phyloP scores from a whole-genome alignment of 1,140 invertebrate genomes.

The Aphis gossypii region DNA sequence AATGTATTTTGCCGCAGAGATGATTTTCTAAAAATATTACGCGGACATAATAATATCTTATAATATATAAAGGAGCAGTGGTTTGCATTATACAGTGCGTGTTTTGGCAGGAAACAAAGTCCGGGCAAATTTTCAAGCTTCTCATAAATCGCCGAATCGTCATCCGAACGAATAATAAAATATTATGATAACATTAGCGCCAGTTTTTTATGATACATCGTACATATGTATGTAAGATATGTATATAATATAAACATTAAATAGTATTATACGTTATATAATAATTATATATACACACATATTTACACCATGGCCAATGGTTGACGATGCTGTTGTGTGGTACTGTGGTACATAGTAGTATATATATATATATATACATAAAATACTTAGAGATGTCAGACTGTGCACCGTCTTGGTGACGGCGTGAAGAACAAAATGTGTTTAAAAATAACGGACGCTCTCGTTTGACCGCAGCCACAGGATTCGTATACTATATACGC shows the following conservation, averaged over 20 bases:
- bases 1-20: not conserved
- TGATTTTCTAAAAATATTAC: conserved; percentile 33
- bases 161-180: not conserved
- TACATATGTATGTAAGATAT: not conserved
- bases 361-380: not conserved
- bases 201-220: not conserved
- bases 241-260: not conserved
- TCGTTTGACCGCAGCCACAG: not conserved
- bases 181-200: conserved; percentile 5
- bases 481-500: not conserved
- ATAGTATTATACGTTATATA: not conserved
- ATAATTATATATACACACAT: not conserved
- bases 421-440: not conserved
- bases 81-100: not conserved
- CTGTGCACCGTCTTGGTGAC: not conserved
- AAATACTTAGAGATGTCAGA: not conserved
- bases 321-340: not conserved
- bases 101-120: not conserved
- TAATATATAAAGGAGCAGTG: not conserved
- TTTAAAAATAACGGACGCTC: conserved; percentile 16
- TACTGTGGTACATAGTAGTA: not conserved
- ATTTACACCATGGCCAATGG: not conserved
- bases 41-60: not conserved
- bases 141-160: conserved; percentile 15
- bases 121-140: not conserved